Evolutionary conservation across 64 coral and sea anemone genomes (phyloP).

Genomic region (Porites lutea): DNA sequence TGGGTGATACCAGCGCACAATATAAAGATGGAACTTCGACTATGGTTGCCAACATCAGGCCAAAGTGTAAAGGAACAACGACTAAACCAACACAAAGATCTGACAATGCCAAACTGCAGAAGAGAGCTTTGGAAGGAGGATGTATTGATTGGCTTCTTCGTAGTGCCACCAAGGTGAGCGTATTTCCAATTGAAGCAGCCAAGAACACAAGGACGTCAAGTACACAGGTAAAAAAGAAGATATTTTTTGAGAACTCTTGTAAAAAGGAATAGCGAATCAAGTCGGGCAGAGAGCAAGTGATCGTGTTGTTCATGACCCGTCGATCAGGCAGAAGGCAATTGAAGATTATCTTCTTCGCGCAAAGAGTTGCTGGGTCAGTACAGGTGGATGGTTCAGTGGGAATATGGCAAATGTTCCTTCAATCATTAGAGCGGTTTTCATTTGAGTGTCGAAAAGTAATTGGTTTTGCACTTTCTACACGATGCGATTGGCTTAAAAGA

Average conservation of each 20-base stretch:
- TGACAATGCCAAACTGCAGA: conserved; percentile 8
- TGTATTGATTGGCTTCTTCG: neutral
- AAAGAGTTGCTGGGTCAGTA: no score
- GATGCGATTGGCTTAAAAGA: no score
- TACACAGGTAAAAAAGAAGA: neutral
- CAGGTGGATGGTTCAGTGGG: no score
- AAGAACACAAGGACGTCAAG: neutral
- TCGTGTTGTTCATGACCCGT: neutral
- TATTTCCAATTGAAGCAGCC: neutral
- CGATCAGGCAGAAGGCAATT: no score
- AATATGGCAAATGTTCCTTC: no score
- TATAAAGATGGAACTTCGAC: neutral
- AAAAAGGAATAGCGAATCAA: conserved; percentile 13
- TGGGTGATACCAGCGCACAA: neutral
- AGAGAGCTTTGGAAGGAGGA: conserved; percentile 11
- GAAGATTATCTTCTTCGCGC: no score
- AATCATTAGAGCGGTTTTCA: no score
- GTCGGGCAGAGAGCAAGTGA: neutral
- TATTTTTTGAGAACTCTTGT: conserved; percentile 18
- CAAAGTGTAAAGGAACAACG: neutral
- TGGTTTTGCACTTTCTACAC: no score
- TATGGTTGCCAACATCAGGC: neutral
- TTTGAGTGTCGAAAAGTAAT: no score
- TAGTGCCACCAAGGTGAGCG: neutral
- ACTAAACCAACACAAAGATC: conserved; percentile 7